phyloP scores from a whole-genome alignment of 1,140 invertebrate species.

The Sminthurinus signatus region DNA sequence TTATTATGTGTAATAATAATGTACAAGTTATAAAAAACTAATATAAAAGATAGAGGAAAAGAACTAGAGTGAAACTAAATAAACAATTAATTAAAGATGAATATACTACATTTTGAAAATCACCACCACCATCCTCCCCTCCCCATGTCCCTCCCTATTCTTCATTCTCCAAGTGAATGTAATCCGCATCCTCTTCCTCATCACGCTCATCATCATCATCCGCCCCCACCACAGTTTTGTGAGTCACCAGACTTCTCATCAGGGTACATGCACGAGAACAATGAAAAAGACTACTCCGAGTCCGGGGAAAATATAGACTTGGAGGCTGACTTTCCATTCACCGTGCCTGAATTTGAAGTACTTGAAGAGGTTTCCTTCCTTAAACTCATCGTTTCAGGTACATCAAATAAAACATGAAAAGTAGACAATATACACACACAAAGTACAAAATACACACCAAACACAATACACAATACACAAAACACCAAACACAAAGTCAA shows the following conservation, averaged over 20 bases:
- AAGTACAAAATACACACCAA: too few relatives aligned
- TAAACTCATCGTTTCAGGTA: constrained; percentile 9
- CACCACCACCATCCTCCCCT: neutral
- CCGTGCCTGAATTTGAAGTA: constrained; percentile 13
- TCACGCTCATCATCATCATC: neutral
- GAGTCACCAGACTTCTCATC: constrained; percentile 14
- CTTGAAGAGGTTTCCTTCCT: constrained; percentile 1
- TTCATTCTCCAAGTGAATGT: neutral
- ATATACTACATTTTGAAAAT: constrained; percentile 5
- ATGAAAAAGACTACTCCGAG: constrained; percentile 3
- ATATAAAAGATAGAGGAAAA: too few relatives aligned
- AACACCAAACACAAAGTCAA: too few relatives aligned
- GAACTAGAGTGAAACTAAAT: too few relatives aligned
- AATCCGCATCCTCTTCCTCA: neutral
- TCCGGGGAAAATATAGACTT: constrained; percentile 8
- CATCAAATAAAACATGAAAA: too few relatives aligned
- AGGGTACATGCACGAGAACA: constrained; percentile 1
- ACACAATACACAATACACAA: too few relatives aligned
- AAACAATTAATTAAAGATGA: too few relatives aligned
- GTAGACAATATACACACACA: too few relatives aligned
- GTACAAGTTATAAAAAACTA: too few relatives aligned
- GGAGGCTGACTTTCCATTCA: constrained; percentile 7
- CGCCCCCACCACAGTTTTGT: constrained; percentile 1
- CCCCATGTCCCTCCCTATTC: neutral
- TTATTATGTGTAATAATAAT: too few relatives aligned